Base-by-base conservation (phyloP, 1,140 invertebrate species). In the Galendromus occidentalis region DNA sequence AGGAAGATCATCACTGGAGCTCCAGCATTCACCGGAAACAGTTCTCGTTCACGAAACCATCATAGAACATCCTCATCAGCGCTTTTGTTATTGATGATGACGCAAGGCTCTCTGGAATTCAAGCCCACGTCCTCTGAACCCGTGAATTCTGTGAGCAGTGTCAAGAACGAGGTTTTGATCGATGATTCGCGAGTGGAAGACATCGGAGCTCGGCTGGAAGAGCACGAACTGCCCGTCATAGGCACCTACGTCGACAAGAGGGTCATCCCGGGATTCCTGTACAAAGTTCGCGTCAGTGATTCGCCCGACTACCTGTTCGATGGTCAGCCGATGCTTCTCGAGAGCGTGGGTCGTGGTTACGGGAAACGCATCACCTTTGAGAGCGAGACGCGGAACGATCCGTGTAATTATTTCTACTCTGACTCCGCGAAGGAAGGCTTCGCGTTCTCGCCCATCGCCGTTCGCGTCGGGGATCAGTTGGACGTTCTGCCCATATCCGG, bases 311-410 rank as follows among this genome's bases (percentile, higher is more conserved):
- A 80, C 70, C 75, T 86, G 1, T 86, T 86, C 70, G 74, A 81
- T 55, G 83, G 83, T 0, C 76, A 82, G 68, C 79, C 83, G 39
- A 72, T 84, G 45, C 74, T 79, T 65, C 75, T 87, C 20, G 72
- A 80, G 42, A 82, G 80, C n/a, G 79, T 87, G 66, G 85, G 85
- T 1, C 80, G 82, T 74, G 85, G 86, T 20, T 87, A 87, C 71
- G 85, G 84, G 7, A 86, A 86, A 71, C 77, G 85, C 29, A 76
- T 87, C 25, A 86, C 84, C 7, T 87, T 87, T 74, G 78, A 81
- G 69, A 81, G 84, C 0, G 80, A 84, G 51, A 74, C 76, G 14
- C 79, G 79, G 17, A 80, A 79, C 39, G 73, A 82, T 20, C 83
- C 85, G 68, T 74, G 79, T 25, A 82, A 83, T 65, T 80, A 82